These are phyloP conservation scores for Xenus cinereus DNA, from an alignment of 2,113 vertebrate species.

Conservation along the genomic window DNA sequence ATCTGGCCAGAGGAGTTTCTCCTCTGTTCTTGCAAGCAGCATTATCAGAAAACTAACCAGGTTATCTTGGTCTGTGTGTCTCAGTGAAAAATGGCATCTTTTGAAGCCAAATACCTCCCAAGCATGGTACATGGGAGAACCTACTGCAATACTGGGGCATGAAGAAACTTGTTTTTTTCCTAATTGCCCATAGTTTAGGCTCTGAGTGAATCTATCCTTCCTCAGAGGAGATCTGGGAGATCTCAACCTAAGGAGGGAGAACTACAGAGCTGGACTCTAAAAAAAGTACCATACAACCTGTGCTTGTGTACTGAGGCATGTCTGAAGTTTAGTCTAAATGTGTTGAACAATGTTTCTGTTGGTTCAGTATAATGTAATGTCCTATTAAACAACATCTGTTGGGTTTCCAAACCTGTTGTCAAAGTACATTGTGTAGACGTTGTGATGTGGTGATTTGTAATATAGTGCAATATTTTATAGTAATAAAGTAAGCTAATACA, in stretches of 20 bases:
- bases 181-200: background rate
- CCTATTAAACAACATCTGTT: slow-evolving; percentile 54
- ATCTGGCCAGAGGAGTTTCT: background rate
- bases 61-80: background rate
- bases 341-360: slow-evolving; percentile 52
- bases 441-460: slow-evolving; percentile 59
- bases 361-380: slow-evolving; percentile 59
- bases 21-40: background rate
- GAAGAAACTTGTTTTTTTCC: background rate
- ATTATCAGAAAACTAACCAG: background rate
- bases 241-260: background rate
- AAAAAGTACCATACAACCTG: background rate
- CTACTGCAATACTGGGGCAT: background rate
- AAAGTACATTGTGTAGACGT: slow-evolving; percentile 48
- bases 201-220: background rate
- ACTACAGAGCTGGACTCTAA: background rate
- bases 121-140: background rate
- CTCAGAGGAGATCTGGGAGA: background rate
- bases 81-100: background rate
- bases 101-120: background rate
- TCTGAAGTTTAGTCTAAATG: slow-evolving; percentile 49
- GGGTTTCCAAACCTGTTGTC: slow-evolving; percentile 50
- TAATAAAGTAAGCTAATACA: slow-evolving; percentile 66
- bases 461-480: slow-evolving; percentile 58
- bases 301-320: slow-evolving; percentile 38